Evolutionary conservation across 2,888 invertebrate genomes (phyloP).

Genomic region (Spialia ferax): DNA sequence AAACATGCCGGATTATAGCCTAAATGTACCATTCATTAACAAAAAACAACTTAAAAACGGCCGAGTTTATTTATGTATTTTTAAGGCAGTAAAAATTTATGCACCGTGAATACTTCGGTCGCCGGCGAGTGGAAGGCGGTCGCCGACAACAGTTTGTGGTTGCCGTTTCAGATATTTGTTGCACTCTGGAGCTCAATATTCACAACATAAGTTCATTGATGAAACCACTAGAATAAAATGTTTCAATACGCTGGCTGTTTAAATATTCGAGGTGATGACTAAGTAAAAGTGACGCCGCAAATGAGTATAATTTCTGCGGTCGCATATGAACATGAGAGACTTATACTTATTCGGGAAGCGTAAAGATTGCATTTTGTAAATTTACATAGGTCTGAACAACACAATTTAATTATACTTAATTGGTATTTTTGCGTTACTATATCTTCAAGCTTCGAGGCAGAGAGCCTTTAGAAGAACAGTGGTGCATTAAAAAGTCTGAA

Average conservation of each 20-base stretch:
- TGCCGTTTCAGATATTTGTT: slow-evolving; percentile 34
- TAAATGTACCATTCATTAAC: slow-evolving; percentile 38
- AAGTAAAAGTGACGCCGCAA: not conserved
- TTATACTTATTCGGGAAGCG: too few species aligned
- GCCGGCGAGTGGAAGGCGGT: slow-evolving; percentile 28
- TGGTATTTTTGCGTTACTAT: slow-evolving; percentile 26
- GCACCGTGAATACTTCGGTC: slow-evolving; percentile 40
- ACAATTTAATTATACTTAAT: too few species aligned
- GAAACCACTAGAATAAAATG: slow-evolving; percentile 24
- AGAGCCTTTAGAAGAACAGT: slow-evolving; percentile 41
- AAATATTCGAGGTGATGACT: not conserved
- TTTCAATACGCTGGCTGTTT: slow-evolving; percentile 2
- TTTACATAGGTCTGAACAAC: too few species aligned
- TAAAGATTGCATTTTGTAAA: too few species aligned
- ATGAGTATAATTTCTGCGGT: not conserved
- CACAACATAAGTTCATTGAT: slow-evolving; percentile 3
- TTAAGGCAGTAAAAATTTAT: slow-evolving; percentile 40
- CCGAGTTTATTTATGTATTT: slow-evolving; percentile 36
- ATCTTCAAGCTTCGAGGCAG: slow-evolving; percentile 23
- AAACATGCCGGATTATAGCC: slow-evolving; percentile 37
- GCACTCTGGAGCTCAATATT: slow-evolving; percentile 33
- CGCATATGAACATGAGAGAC: too few species aligned
- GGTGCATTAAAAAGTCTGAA: slow-evolving; percentile 64
- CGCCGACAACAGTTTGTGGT: slow-evolving; percentile 38
- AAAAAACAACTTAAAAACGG: slow-evolving; percentile 26